Base-by-base conservation (phyloP, 2,888 invertebrate genomes). In the Perdita meconis region DNA sequence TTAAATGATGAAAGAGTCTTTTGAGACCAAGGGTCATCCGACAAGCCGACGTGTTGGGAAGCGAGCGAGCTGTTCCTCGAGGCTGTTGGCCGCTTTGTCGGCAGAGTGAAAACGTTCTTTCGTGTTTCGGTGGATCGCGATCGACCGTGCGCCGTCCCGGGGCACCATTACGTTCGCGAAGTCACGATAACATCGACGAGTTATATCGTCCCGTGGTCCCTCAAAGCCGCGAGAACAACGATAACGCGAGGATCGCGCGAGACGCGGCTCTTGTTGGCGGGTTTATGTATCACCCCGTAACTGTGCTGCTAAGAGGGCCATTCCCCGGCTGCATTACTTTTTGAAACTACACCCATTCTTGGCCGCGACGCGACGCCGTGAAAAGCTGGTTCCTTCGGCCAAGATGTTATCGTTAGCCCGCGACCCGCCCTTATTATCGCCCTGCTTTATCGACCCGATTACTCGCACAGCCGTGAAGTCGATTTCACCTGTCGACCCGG, bases 251-350 rank as follows among this genome's bases (percentile, higher is more conserved):
- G 56, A 53, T 57, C 65, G 65, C 44, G 42, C 12, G 10, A 44
- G 57, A 57, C 38, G 38, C 34, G 55, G 22, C 47, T 19, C 69
- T 72, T 65, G 64, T 69, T 56, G 67, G 38, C 53, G 55, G 38
- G 47, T 83, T 78, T 78, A 83, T 65, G 74, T 72, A 75, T 78
- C 83, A 65, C 69, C 47, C 26, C 51, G 60, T 78, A 66, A 78
- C 60, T 66, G 66, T 59, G 53, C 55, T 69, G 67, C 53, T 83
- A 80, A 81, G 69, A 63, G 71, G 60, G 55, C 61, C 67, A 55
- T 78, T 73, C 60, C n/a, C 38, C 3, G 24, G 69, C 51, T 69
- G 61, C 75, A 78, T 83, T 83, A 81, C 78, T 83, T 83, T 76
- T 72, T 64, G 56, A 78, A 82, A 75, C 69, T 64, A 56, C 77